Conservation (phyloP, 2,888 invertebrate genomes). For the Cantharis rustica region DNA sequence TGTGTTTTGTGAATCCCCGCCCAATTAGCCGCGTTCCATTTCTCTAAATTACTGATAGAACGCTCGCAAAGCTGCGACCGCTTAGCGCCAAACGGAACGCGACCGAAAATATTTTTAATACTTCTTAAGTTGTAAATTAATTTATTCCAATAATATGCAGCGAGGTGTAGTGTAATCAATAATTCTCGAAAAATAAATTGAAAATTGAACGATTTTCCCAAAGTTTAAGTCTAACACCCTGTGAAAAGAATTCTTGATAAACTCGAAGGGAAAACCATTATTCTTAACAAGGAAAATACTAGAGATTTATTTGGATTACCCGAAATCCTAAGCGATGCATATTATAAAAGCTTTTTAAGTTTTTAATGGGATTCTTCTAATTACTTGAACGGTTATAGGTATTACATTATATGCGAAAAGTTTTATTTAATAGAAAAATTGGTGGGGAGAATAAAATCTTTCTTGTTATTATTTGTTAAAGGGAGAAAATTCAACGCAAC, state of each 20-base stretch:
- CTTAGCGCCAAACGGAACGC: background rate
- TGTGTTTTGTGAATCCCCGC: background rate
- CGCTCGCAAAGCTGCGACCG: too few relatives aligned
- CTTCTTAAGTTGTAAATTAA: background rate
- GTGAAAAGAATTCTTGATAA: background rate
- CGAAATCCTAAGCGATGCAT: background rate
- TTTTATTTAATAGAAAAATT: background rate
- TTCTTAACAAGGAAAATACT: background rate
- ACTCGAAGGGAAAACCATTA: background rate
- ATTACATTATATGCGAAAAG: background rate
- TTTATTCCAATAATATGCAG: background rate
- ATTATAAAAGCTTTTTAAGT: background rate
- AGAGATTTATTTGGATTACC: background rate
- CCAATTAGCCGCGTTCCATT: background rate
- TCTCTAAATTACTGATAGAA: too few relatives aligned
- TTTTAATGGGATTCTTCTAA: background rate
- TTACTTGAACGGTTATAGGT: background rate
- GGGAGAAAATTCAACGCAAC: background rate
- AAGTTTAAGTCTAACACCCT: background rate
- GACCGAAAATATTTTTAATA: background rate
- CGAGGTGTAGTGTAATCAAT: background rate
- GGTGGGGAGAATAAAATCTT: too few relatives aligned
- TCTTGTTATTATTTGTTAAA: background rate
- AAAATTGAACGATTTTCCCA: background rate
- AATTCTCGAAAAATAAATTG: background rate